Percentiles rank a stretch among this genome's conserved stretches.
Evolutionary conservation across 1,140 invertebrate species (phyloP).

Genomic region (Drosophila subobscura): DNA sequence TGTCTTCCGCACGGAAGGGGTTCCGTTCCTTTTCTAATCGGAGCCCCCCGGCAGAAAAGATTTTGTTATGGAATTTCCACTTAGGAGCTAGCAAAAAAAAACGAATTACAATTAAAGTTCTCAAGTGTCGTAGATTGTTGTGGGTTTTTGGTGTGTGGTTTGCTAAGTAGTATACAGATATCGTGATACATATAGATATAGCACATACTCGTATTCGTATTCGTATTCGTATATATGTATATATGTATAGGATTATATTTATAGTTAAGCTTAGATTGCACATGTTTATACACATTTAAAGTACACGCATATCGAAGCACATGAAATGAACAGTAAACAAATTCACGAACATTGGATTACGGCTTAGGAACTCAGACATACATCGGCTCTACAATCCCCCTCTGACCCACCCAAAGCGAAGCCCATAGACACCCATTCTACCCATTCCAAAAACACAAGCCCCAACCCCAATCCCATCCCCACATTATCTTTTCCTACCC

Average conservation of each 20-base stretch:
- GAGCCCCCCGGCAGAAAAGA: too few relatives aligned
- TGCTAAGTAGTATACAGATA: constrained; percentile 47
- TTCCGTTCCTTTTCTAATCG: not conserved
- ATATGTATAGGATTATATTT: constrained; percentile 18
- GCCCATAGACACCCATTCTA: not conserved
- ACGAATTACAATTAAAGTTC: constrained; percentile 57
- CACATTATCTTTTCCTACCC: too few relatives aligned
- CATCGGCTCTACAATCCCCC: constrained; percentile 63
- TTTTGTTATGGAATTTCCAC: constrained; percentile 28
- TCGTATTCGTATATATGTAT: constrained; percentile 39
- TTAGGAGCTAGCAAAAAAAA: constrained; percentile 67
- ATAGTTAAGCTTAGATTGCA: constrained; percentile 64
- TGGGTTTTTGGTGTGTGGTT: constrained; percentile 38
- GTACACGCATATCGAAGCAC: constrained; percentile 78
- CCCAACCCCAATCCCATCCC: constrained; percentile 1
- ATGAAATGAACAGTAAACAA: constrained; percentile 80
- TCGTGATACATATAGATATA: constrained; percentile 4
- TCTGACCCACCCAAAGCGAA: not conserved
- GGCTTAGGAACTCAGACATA: constrained; percentile 78
- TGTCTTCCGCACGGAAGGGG: not conserved
- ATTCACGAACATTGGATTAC: constrained; percentile 81
- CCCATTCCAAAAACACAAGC: not conserved
- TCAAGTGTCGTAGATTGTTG: constrained; percentile 44
- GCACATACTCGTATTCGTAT: constrained; percentile 24
- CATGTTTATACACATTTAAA: constrained; percentile 77